Evolutionary conservation across 1,140 invertebrate genomes (phyloP), one percentile per base, ranked within the genome.

Genomic region (Sitodiplosis mosellana): DNA sequence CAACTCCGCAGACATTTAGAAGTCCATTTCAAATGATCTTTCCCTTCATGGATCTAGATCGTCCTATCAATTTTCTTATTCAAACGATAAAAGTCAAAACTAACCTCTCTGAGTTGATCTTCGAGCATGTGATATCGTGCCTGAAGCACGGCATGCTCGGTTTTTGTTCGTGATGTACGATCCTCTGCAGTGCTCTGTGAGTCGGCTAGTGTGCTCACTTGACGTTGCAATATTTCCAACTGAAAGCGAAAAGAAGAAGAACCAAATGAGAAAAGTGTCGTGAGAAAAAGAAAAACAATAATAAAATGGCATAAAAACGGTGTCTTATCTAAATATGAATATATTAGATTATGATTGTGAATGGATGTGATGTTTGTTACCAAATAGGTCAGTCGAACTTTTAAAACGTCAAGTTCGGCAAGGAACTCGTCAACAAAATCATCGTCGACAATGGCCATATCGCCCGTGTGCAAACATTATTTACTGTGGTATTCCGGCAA

Each of bases 101-200:
- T 56, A 37, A 86, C 77, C 66, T 95, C 90, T 56, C 88, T 73
- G 14, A 89, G 73, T 57, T 91, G 86, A 64, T 94, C 91, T 60
- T 95, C 91, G 48, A 94, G 71, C 76, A 88, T 87, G 56, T 88
- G 78, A 53, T 93, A 80, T 57, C 89, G 75, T 2, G 85, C 83
- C 57, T 87, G 84, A 14, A 93, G 69, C 37, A 84, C 83, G 1
- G 84, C 84, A 75, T 92, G 91, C 65, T 94, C 87, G 46, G 89
- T 82, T 58, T 90, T 92, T 37, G 80, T 82, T 51, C 84, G 70
- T 4, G 80, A 79, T 56, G 90, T 91, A 45, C 83, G 74, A 63
- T 92, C 87, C 61, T 91, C 87, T 8, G 80, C 78, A 51, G 77
- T 81, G 54, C 71, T 80, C 60, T 86, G 88, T 50, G 81, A 87